Conservation (phyloP, 2,113 vertebrate genomes). For the Eptesicus fuscus region DNA sequence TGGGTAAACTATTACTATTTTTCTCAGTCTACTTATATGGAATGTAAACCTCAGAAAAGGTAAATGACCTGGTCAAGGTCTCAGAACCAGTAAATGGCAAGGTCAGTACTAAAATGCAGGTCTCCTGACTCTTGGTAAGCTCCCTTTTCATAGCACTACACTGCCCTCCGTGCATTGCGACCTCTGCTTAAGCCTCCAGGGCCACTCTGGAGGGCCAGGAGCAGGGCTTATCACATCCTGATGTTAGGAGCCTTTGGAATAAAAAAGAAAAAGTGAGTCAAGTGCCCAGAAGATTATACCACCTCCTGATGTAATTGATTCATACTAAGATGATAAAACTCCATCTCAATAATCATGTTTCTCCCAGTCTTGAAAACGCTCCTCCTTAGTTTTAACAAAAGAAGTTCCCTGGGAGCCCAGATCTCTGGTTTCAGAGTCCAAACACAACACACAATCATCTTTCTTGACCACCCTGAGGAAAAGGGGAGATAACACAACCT, state of each 20-base stretch:
- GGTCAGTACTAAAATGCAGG: background rate
- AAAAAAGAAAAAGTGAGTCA: background rate
- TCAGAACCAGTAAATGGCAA: background rate
- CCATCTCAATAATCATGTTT: background rate
- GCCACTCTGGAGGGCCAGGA: background rate
- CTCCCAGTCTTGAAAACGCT: background rate
- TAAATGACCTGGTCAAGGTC: background rate
- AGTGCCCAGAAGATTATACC: background rate
- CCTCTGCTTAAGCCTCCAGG: background rate
- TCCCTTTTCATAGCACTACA: background rate
- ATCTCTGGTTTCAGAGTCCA: slow-evolving; percentile 3
- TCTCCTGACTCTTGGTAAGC: background rate
- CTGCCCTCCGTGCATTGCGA: background rate
- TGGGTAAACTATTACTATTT: background rate
- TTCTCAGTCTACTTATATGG: background rate
- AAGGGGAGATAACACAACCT: background rate
- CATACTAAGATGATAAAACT: background rate
- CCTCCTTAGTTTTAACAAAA: background rate
- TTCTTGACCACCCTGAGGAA: background rate
- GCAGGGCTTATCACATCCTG: background rate
- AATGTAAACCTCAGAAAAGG: slow-evolving; percentile 5
- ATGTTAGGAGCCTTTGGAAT: background rate
- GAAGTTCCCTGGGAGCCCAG: background rate
- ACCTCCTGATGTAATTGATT: background rate
- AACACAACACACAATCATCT: background rate